Conservation (phyloP, 2,797 vertebrate species). For the Ctenopoma kingsleyae region DNA sequence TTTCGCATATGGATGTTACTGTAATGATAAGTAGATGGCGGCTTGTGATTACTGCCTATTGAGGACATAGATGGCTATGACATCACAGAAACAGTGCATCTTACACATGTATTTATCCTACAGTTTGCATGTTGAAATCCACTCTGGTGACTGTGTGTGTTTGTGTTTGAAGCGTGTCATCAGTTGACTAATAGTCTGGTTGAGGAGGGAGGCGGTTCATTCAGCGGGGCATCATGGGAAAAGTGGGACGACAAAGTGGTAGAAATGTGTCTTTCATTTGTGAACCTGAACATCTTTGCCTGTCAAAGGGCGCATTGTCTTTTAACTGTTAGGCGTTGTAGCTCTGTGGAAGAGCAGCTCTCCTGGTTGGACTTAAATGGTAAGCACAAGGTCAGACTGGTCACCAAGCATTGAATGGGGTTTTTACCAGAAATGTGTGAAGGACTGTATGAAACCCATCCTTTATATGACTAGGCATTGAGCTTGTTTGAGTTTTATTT, state of each 20-base stretch:
- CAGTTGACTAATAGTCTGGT: slow-evolving; percentile 61
- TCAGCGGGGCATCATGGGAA: slow-evolving; percentile 50
- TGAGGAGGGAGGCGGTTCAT: slow-evolving; percentile 39
- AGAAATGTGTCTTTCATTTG: slow-evolving; percentile 63
- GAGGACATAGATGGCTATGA: slow-evolving; percentile 6
- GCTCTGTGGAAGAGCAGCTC: slow-evolving; percentile 82
- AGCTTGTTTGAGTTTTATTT: slow-evolving; percentile 47
- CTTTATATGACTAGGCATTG: slow-evolving; percentile 47
- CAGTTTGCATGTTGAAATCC: slow-evolving; percentile 59
- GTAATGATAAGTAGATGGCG: slow-evolving; percentile 15
- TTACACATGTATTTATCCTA: slow-evolving; percentile 1
- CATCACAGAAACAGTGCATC: slow-evolving; percentile 1
- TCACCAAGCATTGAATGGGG: slow-evolving; percentile 56
- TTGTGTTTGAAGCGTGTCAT: slow-evolving; percentile 63
- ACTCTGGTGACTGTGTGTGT: slow-evolving; percentile 60
- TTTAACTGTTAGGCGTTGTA: slow-evolving; percentile 83
- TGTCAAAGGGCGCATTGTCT: slow-evolving; percentile 82
- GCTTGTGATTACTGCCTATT: not conserved
- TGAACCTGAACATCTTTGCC: slow-evolving; percentile 78
- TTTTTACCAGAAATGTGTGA: slow-evolving; percentile 40
- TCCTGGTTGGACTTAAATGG: slow-evolving; percentile 82
- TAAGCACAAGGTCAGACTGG: slow-evolving; percentile 85
- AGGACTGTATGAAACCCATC: slow-evolving; percentile 40
- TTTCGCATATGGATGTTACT: not conserved
- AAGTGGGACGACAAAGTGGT: slow-evolving; percentile 45